Base-by-base conservation (phyloP, 2,888 invertebrate species). In the Brachyptera putata region DNA sequence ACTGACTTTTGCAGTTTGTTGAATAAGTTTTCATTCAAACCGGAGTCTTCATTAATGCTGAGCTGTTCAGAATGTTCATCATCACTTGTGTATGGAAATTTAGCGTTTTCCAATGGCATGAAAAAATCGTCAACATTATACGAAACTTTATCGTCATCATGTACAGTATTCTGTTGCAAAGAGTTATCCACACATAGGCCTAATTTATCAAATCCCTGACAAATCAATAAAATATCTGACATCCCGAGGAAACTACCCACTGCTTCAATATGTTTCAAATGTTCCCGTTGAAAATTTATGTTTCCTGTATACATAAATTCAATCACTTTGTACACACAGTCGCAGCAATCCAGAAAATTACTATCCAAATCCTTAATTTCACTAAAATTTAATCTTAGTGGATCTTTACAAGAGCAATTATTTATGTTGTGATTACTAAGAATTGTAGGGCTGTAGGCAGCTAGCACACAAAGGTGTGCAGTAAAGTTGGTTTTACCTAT, bases 281-380 rank as follows among this genome's bases (percentile, higher is more conserved):
- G 63, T 26, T 57, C 58, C 11, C 53, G 55, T 1, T 53, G 53
- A 36, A 63, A 53, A 14, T 63, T 57, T 21, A 63, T 61, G 39
- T 59, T 63, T 4, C 63, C 63, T 22, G 59, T 18, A 48, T 63
- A 63, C 63, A 63, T 63, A 46, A 63, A 63, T 41, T 63, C 61
- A 22, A 63, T 53, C 13, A 63, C 59, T 18, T 57, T 63, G 5
- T 36, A n/a, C 1, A 57, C 43, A 57, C 63, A 63, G 36, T 57
- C 61, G n/a, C 49, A n/a, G 14, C 63, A 63, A 16, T 48, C 24
- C 13, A 57, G 22, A 25, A 26, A 58, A 3, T 13, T n/a, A 11
- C 26, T 26, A 9, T 43, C 56, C 30, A 49, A 22, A 56, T 16
- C 14, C 26, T 26, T 50, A 13, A 26, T 50, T n/a, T 21, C 36